Evolutionary conservation across 2,888 invertebrate genomes (phyloP), one percentile per base, ranked within the genome.

Genomic region (Ornithoptera alexandrae): DNA sequence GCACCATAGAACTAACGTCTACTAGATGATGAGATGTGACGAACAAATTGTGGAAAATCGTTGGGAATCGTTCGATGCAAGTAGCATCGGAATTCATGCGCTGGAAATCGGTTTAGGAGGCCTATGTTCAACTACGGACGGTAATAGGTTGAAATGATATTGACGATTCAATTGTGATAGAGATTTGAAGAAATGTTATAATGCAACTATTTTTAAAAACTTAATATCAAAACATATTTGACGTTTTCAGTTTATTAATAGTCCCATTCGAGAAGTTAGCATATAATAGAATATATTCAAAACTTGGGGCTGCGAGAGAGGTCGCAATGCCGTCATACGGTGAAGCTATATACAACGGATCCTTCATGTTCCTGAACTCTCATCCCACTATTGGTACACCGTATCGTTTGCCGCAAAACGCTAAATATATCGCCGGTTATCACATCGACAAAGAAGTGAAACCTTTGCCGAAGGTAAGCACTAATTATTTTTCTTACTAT

Each of bases 351-450:
- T 83, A 78, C 68, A 88, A 86, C 53, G 84, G 79, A 0, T 87
- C 87, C 0, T 67, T 88, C 24, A 72, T 87, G 64, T 72, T 89
- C 0, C 75, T 82, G 0, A 88, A 88, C 56, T 85, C 85, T 0
- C 86, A 88, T 73, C 81, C 77, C 30, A 79, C 86, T 15, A 73
- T 80, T n/a, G 80, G 78, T 5, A 72, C 74, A 8, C 72, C 81
- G 17, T 79, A 78, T 56, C 77, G 79, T 60, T 72, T 85, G 7
- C 83, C 88, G 17, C 82, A 84, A 62, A 84, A 82, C 71, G 80
- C 81, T 62, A 83, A 83, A 66, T 84, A 83, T 56, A 74, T 88
- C 3, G 88, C 80, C 39, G 89, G 89, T 4, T 82, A 83, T 15
- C 87, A 89, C 69, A 84, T 88, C 3, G 77, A 84, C 2, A 75